Evolutionary conservation across 2,113 vertebrate genomes (phyloP), one percentile per base, ranked within the genome.

Genomic region (Caracal caracal): DNA sequence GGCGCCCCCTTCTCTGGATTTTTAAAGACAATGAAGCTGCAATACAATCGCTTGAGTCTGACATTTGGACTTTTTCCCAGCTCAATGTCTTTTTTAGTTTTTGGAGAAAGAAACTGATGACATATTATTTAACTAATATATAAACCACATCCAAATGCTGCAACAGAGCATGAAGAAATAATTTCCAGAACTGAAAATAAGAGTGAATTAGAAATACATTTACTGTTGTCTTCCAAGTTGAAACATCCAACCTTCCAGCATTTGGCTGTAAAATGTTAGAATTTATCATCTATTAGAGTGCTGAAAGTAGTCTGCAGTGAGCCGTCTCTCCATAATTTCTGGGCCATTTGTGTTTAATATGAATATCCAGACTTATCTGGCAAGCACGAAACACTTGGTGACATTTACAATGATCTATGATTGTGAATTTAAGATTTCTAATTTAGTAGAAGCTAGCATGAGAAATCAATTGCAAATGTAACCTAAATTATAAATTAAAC

Each of bases 281-380:
- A 53, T 37, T 93, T 73, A 37, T 92, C 79, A 85, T 95, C 78
- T 96, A 7, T 85, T 95, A 79, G 61, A 83, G 28, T 43, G 30
- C 71, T 86, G 79, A 82, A 61, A 73, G 24, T 96, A 89, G 83
- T 92, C 93, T 94, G 93, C 43, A 66, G 53, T 90, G 94, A 96
- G 75, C 20, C 20, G 75, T 92, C 33, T 88, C 73, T 93, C 66
- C 40, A 94, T 91, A 96, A 83, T 92, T 97, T 96, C 95, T 93
- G 68, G 96, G 26, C 93, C 68, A 82, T 96, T 96, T 87, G 90
- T 96, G 63, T 92, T 95, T 95, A 83, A 90, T 93, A 61, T 93
- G 82, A 94, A 89, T 89, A 78, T 90, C 68, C 22, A 89, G 80
- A 83, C 49, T 92, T 93, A 76, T 56, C 56, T 92, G 68, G 83